These are phyloP conservation scores for Lophotis ruficrista DNA, from an alignment of 2,113 vertebrate genomes.

Conservation along the genomic window DNA sequence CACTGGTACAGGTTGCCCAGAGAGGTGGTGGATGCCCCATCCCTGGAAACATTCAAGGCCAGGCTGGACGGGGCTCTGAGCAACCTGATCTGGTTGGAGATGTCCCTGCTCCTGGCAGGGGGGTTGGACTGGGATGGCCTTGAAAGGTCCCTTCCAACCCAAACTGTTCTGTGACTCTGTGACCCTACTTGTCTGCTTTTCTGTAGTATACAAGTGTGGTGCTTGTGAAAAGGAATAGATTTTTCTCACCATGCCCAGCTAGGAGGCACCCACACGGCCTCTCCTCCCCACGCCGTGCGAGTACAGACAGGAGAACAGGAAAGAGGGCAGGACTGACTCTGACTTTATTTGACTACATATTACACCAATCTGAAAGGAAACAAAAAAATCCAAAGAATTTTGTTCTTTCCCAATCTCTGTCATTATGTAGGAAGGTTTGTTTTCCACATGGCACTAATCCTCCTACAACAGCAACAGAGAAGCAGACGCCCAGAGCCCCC, in stretches of 20 bases:
- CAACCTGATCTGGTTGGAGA: too few species aligned
- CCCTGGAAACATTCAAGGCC: too few species aligned
- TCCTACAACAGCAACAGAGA: background rate
- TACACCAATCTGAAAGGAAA: background rate
- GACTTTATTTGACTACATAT: background rate
- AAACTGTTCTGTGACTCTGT: too few species aligned
- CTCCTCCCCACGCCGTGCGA: background rate
- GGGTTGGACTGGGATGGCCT: too few species aligned
- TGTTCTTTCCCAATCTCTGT: background rate
- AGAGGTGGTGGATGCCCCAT: too few species aligned
- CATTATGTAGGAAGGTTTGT: background rate
- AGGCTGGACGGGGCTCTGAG: too few species aligned
- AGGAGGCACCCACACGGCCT: background rate
- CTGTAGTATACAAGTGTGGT: background rate
- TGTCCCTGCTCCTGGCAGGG: too few species aligned
- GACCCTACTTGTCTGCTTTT: background rate
- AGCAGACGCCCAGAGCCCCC: background rate
- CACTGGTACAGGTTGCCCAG: too few species aligned
- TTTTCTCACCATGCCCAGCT: background rate
- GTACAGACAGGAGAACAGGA: background rate
- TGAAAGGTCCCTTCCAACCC: too few species aligned
- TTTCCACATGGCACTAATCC: background rate
- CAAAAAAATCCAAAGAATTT: background rate
- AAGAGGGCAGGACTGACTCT: background rate
- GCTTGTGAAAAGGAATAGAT: background rate